phyloP scores from a whole-genome alignment of 2,888 invertebrate species.

The Hetaerina titia region DNA sequence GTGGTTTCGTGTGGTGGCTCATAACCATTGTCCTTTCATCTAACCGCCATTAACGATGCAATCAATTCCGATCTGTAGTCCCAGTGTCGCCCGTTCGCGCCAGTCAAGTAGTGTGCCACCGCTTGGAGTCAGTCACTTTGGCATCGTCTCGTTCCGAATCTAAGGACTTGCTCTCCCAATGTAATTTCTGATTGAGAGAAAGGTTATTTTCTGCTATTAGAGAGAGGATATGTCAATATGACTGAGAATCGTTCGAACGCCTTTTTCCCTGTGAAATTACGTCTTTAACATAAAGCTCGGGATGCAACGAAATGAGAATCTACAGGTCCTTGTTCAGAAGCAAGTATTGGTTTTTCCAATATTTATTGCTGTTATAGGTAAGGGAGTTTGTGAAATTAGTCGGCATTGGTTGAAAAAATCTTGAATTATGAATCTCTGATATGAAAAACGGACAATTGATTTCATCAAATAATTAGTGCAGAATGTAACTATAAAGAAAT shows the following conservation, averaged over 20 bases:
- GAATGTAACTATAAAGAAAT: too few species aligned
- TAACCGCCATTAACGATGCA: not conserved
- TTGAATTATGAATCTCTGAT: too few species aligned
- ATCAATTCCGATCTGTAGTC: slow-evolving; percentile 15
- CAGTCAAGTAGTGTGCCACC: not conserved
- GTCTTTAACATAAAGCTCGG: too few species aligned
- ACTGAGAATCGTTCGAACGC: not conserved
- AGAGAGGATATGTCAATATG: not conserved
- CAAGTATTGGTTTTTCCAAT: too few species aligned
- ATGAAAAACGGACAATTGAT: too few species aligned
- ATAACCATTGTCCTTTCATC: not conserved
- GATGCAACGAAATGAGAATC: too few species aligned
- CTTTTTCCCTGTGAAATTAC: too few species aligned
- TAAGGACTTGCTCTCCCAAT: not conserved
- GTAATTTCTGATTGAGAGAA: not conserved
- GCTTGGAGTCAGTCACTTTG: not conserved
- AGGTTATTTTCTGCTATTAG: not conserved
- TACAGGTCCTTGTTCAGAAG: too few species aligned
- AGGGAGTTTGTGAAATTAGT: too few species aligned
- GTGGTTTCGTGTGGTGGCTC: not conserved
- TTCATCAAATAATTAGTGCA: too few species aligned
- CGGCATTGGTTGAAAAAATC: too few species aligned
- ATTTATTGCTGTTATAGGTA: too few species aligned
- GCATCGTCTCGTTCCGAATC: not conserved
- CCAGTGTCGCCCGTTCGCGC: not conserved